Evolutionary conservation across 2,797 vertebrate species (phyloP).

Genomic region (Coreius guichenoti): DNA sequence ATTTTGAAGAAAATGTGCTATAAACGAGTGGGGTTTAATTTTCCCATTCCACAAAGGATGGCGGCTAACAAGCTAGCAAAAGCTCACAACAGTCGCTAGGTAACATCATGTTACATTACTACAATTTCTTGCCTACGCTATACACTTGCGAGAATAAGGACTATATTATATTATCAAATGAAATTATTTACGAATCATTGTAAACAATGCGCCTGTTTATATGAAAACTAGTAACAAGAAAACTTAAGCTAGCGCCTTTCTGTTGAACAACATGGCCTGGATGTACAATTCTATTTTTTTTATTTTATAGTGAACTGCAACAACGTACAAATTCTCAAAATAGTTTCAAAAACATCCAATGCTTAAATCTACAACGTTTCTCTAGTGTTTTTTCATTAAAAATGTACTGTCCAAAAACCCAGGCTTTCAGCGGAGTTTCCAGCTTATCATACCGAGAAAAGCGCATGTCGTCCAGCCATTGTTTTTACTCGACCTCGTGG

Average conservation of each 20-base stretch:
- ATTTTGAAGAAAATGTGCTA: conserved; percentile 62
- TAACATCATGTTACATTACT: neutral
- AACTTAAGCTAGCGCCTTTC: conserved; percentile 6
- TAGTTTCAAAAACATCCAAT: neutral
- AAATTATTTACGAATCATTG: neutral
- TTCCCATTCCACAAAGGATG: conserved; percentile 32
- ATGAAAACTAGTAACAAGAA: neutral
- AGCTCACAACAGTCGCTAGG: conserved; percentile 12
- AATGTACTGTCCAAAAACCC: conserved; percentile 19
- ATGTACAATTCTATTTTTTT: neutral
- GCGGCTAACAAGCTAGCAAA: conserved; percentile 31
- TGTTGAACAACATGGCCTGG: conserved; percentile 49
- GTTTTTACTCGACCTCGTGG: conserved; percentile 75
- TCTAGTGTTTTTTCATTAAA: neutral
- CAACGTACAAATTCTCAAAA: neutral
- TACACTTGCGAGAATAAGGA: neutral
- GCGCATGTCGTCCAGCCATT: conserved; percentile 54
- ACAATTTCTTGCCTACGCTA: neutral
- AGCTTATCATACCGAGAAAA: conserved; percentile 62
- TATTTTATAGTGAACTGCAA: neutral
- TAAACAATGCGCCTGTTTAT: neutral
- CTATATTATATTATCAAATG: neutral
- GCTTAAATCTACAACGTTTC: neutral
- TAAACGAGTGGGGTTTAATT: conserved; percentile 22
- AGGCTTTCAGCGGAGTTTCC: conserved; percentile 80